Evolutionary conservation across 2,888 invertebrate species (phyloP), one percentile per base, ranked within the genome.

Genomic region (Hipparchia semele): DNA sequence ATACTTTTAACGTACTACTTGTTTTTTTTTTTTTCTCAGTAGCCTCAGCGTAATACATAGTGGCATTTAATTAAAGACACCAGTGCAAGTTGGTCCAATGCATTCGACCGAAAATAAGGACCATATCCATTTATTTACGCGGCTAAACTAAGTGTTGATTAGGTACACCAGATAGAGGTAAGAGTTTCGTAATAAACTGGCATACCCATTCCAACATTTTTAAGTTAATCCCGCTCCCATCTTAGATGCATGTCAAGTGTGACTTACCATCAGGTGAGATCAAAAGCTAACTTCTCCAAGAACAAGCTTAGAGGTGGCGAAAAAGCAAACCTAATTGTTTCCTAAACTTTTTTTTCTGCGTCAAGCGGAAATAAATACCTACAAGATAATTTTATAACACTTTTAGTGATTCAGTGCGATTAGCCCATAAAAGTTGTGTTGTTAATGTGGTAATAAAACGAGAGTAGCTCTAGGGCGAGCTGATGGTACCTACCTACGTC

Each of bases 361-460:
- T 13, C 23, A 58, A 58, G 23, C 23, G 58, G 23, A 58, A 58
- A 23, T 8, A 58, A 23, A 58, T 58, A 33, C 59, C 59, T 39
- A 39, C 23, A 58, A 45, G 23, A 49, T 51, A 49, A 49, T 64
- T 49, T 64, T 33, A 12, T 64, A 49, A 53, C 53, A 33, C 65
- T 12, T 51, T 64, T 61, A 12, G 9, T 51, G 39, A 8, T 7
- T 70, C 49, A 49, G 23, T 65, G 49, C 39, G 58, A 68, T 53
- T 53, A 54, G 49, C 7, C 45, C 60, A 56, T 67, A 70, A 68
- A 62, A 53, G 56, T 58, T 13, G 66, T 61, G 62, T 68, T 82
- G 81, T 81, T 83, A 82, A 82, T 79, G 71, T 74, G 77, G 80
- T 81, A 79, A 83, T 86, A 84, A 86, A 85, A 80, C 70, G 71